These are phyloP conservation scores for Amblyraja radiata DNA, from an alignment of 2,797 vertebrate genomes.

Conservation along the genomic window DNA sequence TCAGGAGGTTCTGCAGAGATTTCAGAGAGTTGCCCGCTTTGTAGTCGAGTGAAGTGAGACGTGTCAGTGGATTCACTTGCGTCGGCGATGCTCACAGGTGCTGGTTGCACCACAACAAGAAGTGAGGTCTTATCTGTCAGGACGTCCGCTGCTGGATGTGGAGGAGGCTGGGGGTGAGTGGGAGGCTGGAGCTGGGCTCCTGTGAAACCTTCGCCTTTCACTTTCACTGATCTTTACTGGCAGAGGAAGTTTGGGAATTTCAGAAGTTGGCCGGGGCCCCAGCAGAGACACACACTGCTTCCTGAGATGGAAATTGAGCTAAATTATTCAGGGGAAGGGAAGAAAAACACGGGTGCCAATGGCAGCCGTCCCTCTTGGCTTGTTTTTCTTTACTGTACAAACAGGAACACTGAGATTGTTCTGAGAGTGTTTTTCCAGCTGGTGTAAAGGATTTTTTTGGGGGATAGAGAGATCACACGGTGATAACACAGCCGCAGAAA, in stretches of 20 bases:
- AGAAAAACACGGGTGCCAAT: neutral
- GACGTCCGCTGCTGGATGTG: neutral
- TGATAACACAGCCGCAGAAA: neutral
- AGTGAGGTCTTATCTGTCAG: conserved; percentile 10
- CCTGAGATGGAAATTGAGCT: conserved; percentile 18
- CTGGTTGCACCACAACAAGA: neutral
- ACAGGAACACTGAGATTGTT: conserved; percentile 32
- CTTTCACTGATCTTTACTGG: conserved; percentile 4
- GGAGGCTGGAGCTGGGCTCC: neutral
- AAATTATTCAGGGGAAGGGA: conserved; percentile 27
- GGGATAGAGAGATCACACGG: neutral
- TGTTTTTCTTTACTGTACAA: conserved; percentile 29
- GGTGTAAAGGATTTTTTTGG: conserved; percentile 1
- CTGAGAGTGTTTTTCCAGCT: conserved; percentile 31
- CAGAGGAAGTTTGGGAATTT: conserved; percentile 38
- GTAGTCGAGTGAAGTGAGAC: neutral
- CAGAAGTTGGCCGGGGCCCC: conserved; percentile 11
- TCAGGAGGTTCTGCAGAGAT: neutral
- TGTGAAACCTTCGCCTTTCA: conserved; percentile 22
- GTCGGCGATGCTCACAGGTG: neutral
- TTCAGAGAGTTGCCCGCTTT: neutral
- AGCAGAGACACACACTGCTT: conserved; percentile 17
- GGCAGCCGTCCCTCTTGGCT: conserved; percentile 30
- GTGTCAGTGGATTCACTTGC: neutral
- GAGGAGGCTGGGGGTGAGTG: neutral